These are phyloP conservation scores for Anagyrus pseudococci DNA, from an alignment of 2,888 invertebrate species.

Conservation along the genomic window DNA sequence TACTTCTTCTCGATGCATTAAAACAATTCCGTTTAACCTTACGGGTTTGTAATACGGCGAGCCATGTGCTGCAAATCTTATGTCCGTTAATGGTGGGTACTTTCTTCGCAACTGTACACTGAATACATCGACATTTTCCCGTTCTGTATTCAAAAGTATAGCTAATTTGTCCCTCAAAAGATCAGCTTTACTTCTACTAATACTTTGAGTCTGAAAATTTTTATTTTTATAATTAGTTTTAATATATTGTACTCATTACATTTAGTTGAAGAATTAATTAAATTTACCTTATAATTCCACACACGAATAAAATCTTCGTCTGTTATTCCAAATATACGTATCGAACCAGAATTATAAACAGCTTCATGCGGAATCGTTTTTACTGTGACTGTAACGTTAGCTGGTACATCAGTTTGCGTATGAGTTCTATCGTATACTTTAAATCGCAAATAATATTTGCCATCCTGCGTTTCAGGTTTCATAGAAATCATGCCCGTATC, in stretches of 20 bases:
- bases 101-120: slow-evolving; percentile 90
- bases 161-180: slow-evolving; percentile 88
- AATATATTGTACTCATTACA: background rate
- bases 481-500: slow-evolving; percentile 96
- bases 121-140: slow-evolving; percentile 93
- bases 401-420: slow-evolving; percentile 92
- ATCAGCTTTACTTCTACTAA: slow-evolving; percentile 87
- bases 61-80: slow-evolving; percentile 93
- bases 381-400: slow-evolving; percentile 95
- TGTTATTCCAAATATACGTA: slow-evolving; percentile 90
- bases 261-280: background rate
- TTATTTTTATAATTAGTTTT: background rate
- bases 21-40: slow-evolving; percentile 90
- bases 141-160: slow-evolving; percentile 82
- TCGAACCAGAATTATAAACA: slow-evolving; percentile 93
- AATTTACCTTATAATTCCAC: slow-evolving; percentile 80
- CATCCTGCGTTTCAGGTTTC: slow-evolving; percentile 90
- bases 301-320: slow-evolving; percentile 96
- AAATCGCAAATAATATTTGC: slow-evolving; percentile 80
- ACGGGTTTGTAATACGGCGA: slow-evolving; percentile 96
- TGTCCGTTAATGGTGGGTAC: slow-evolving; percentile 88
- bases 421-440: slow-evolving; percentile 94
- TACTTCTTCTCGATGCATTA: slow-evolving; percentile 88
- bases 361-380: slow-evolving; percentile 95
- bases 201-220: slow-evolving; percentile 70